A percentile compares a stretch with the other conserved stretches of the same genome.
phyloP scores from a whole-genome alignment of 2,888 invertebrate species.

The Pachycephus smyrnensis region DNA sequence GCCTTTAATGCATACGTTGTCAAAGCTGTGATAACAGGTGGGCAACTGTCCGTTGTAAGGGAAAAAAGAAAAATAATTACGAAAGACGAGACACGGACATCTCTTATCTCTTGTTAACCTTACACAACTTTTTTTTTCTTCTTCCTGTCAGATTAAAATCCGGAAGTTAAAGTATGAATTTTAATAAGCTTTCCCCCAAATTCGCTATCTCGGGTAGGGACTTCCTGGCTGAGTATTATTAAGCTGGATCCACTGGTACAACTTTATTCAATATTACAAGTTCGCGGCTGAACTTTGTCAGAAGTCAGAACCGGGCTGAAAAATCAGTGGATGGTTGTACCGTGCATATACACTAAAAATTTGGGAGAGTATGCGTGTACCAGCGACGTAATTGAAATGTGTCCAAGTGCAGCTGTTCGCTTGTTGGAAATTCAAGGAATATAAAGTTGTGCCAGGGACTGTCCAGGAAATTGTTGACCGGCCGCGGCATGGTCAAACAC shows the following conservation, averaged over 20 bases:
- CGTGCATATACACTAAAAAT: not conserved
- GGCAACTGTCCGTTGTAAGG: too few species aligned
- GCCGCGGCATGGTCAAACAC: not conserved
- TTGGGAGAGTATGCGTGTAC: not conserved
- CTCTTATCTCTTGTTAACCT: not conserved
- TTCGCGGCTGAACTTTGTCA: not conserved
- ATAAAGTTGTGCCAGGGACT: too few species aligned
- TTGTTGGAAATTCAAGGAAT: too few species aligned
- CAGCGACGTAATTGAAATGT: not conserved
- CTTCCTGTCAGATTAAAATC: not conserved
- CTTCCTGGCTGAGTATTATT: not conserved
- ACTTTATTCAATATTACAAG: not conserved
- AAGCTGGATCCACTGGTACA: not conserved
- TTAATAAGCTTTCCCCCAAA: not conserved
- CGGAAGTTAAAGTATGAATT: not conserved
- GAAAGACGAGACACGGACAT: not conserved
- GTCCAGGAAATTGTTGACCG: not conserved
- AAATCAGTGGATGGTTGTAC: not conserved
- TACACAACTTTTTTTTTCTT: not conserved
- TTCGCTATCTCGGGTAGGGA: not conserved
- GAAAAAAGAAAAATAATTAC: not conserved
- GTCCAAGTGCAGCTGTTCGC: too few species aligned
- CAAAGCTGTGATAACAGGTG: too few species aligned
- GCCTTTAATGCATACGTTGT: too few species aligned
- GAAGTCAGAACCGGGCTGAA: not conserved